These are phyloP conservation scores for Phortica variegata DNA, from an alignment of 1,140 invertebrate genomes.

Conservation along the genomic window DNA sequence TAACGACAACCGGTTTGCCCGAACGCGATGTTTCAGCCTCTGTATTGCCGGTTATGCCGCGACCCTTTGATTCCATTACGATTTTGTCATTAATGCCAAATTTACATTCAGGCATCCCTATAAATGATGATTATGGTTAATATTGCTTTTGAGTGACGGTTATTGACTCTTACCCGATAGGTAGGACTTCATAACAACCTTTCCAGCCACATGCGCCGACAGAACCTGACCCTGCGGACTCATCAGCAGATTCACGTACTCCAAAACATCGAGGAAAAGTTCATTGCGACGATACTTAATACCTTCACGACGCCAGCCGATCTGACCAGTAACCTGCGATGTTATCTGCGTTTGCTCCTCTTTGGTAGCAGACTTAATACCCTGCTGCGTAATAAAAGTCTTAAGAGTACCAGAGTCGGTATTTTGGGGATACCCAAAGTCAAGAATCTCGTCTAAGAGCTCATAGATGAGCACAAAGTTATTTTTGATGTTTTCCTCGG, in stretches of 20 bases:
- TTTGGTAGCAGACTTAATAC: constrained; percentile 97
- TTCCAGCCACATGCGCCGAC: constrained; percentile 98
- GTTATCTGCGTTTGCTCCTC: constrained; percentile 99
- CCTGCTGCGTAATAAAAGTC: constrained; percentile 99
- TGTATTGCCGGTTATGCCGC: constrained; percentile 65
- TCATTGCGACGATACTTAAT: constrained; percentile 99
- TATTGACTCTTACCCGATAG: constrained; percentile 69
- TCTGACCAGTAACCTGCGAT: constrained; percentile 98
- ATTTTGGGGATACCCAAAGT: constrained; percentile 99
- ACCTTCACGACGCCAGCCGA: constrained; percentile 99
- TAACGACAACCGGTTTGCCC: constrained; percentile 95
- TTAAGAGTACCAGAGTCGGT: constrained; percentile 99
- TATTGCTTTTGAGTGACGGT: not conserved
- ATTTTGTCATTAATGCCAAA: constrained; percentile 99
- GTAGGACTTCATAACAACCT: constrained; percentile 99
- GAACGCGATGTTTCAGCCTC: constrained; percentile 85
- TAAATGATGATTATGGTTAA: not conserved
- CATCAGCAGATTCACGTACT: constrained; percentile 99
- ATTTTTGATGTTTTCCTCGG: constrained; percentile 99
- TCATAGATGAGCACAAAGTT: constrained; percentile 99
- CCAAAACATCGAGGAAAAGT: constrained; percentile 97
- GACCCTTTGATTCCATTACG: constrained; percentile 96
- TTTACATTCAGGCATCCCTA: constrained; percentile 98
- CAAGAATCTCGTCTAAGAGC: constrained; percentile 97
- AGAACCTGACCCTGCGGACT: constrained; percentile 99